Percentiles rank a stretch among this genome's conserved stretches.
These are phyloP conservation scores for Akabosia matsudoensis DNA, from an alignment of 1,140 invertebrate genomes.

Conservation along the genomic window DNA sequence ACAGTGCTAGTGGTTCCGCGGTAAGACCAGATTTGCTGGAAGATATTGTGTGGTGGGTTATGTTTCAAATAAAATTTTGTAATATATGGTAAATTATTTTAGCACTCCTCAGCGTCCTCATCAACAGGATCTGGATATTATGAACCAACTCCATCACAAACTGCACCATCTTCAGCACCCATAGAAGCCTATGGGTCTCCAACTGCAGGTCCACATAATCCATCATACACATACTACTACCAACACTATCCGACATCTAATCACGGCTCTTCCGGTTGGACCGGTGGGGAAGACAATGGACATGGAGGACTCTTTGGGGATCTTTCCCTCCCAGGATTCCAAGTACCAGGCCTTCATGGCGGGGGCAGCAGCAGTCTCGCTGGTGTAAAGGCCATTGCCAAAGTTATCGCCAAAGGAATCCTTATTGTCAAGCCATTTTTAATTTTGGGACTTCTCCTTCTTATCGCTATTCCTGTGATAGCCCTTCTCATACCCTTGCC, in stretches of 20 bases:
- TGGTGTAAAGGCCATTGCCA: not conserved
- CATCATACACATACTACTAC: slow-evolving; percentile 40
- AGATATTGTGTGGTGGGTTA: not conserved
- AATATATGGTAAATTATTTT: not conserved
- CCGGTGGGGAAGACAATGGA: not conserved
- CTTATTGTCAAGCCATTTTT: slow-evolving; percentile 41
- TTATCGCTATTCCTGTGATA: slow-evolving; percentile 38
- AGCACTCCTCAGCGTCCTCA: not conserved
- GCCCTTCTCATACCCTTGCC: slow-evolving; percentile 43
- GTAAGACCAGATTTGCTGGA: not conserved
- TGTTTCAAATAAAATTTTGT: not conserved
- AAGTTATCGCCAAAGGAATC: slow-evolving; percentile 35
- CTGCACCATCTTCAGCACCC: not conserved
- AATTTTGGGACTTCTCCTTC: slow-evolving; percentile 37
- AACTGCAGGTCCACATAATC: not conserved
- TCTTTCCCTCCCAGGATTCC: not conserved
- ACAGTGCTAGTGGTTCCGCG: not conserved
- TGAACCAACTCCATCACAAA: not conserved
- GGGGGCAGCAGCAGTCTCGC: not conserved
- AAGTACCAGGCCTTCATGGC: not conserved
- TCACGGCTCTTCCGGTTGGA: not conserved
- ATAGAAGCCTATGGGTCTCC: not conserved
- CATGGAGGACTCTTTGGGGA: slow-evolving; percentile 8
- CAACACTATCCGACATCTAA: slow-evolving; percentile 35
- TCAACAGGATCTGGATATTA: not conserved